Evolutionary conservation across 2,888 invertebrate species (phyloP).

Genomic region (Stomorhina lunata): DNA sequence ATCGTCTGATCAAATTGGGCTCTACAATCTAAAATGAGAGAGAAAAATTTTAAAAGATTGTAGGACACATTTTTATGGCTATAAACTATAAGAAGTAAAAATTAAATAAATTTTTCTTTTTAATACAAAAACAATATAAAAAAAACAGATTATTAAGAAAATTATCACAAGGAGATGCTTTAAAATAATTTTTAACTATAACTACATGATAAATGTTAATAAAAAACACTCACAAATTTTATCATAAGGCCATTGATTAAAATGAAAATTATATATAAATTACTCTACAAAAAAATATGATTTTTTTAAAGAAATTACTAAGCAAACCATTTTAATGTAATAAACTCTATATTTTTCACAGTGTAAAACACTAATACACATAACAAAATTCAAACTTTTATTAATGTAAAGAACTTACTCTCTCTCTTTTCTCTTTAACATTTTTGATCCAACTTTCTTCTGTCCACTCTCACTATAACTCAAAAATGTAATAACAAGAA

Average conservation of each 20-base stretch:
- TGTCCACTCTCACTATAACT: too few relatives aligned
- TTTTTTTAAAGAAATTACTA: not conserved
- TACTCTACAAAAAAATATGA: not conserved
- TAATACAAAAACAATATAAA: not conserved
- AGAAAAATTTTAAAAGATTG: not conserved
- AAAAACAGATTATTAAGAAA: too few relatives aligned
- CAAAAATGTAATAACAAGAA: too few relatives aligned
- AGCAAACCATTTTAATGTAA: not conserved
- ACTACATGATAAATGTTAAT: constrained; percentile 4
- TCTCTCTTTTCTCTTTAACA: too few relatives aligned
- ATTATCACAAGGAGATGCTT: too few relatives aligned
- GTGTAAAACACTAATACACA: too few relatives aligned
- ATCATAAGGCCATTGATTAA: constrained; percentile 27
- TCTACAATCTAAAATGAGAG: constrained; percentile 75
- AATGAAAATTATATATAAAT: too few relatives aligned
- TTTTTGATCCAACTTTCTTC: too few relatives aligned
- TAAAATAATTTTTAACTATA: constrained; percentile 21
- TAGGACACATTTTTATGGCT: constrained; percentile 46
- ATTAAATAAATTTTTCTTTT: constrained; percentile 8
- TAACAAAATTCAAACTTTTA: too few relatives aligned
- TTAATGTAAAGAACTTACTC: too few relatives aligned
- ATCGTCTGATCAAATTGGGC: constrained; percentile 78
- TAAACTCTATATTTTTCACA: too few relatives aligned
- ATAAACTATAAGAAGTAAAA: constrained; percentile 33
- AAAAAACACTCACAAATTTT: constrained; percentile 37